A percentile compares a stretch with the other conserved stretches of the same genome.
These are phyloP conservation scores for Pollenia labialis DNA, from an alignment of 2,888 invertebrate species.

Conservation along the genomic window DNA sequence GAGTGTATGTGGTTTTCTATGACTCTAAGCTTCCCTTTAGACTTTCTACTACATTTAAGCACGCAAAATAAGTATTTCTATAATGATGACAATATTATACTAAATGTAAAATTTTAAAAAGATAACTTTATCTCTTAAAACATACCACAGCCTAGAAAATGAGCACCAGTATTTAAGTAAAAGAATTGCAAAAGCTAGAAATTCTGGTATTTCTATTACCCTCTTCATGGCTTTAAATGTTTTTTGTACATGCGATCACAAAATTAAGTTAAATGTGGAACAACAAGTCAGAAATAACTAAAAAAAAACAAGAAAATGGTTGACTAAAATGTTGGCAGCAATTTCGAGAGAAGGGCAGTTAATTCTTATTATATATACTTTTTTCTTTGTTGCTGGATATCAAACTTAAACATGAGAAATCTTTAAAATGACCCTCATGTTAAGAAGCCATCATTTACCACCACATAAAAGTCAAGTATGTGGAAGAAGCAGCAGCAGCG, in stretches of 20 bases:
- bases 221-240: constrained; percentile 44
- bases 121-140: constrained; percentile 22
- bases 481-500: background rate
- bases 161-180: background rate
- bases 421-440: constrained; percentile 72
- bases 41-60: constrained; percentile 2
- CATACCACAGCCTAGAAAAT: background rate
- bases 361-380: constrained; percentile 33
- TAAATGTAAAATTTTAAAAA: constrained; percentile 27
- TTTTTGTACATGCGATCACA: constrained; percentile 64
- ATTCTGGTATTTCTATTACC: constrained; percentile 20
- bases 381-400: constrained; percentile 8
- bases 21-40: background rate
- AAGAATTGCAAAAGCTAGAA: background rate
- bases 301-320: background rate
- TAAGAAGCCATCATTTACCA: constrained; percentile 70
- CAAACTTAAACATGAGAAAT: constrained; percentile 57
- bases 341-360: constrained; percentile 54
- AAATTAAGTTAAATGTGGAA: constrained; percentile 65
- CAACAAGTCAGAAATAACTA: constrained; percentile 19
- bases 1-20: too few species aligned
- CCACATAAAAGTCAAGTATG: constrained; percentile 25
- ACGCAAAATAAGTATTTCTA: background rate
- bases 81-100: constrained; percentile 50
- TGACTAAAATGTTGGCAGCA: constrained; percentile 22